Percentiles rank a stretch among this genome's conserved stretches.
phyloP scores from a whole-genome alignment of 2,888 invertebrate species.

The Catonia carolina region DNA sequence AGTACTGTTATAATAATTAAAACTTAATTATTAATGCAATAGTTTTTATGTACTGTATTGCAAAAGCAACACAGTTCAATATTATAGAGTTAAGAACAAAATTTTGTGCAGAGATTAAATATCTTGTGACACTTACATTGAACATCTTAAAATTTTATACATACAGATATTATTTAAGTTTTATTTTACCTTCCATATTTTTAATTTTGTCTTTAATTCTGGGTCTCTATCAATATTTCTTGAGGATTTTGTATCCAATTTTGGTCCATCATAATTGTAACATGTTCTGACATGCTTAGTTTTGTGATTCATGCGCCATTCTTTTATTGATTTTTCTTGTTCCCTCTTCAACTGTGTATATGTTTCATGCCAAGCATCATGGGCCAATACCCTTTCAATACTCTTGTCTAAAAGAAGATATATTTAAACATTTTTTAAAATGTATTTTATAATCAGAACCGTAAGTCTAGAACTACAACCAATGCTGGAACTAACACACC shows the following conservation, averaged over 20 bases:
- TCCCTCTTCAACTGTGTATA: neutral
- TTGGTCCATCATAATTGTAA: neutral
- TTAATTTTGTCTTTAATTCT: neutral
- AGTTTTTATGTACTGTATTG: no score
- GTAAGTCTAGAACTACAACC: neutral
- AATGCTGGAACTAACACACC: no score
- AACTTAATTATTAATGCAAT: no score
- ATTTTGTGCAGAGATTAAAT: no score
- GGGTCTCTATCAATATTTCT: neutral
- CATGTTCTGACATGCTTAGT: neutral
- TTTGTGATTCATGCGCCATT: neutral
- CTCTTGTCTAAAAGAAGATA: neutral
- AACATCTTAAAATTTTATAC: no score
- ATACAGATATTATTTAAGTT: no score
- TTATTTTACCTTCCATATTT: slow-evolving; percentile 4
- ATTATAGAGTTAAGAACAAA: no score
- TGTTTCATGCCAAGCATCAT: slow-evolving; percentile 9
- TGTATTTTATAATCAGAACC: neutral
- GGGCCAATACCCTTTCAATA: neutral
- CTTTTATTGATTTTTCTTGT: slow-evolving; percentile 1
- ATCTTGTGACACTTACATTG: no score
- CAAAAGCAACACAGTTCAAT: no score
- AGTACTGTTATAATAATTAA: no score
- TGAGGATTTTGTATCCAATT: neutral
- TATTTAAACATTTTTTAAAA: neutral